Conservation (phyloP, 37 sponge, comb jelly and placozoan genomes). For the Hexactinellida sp. region DNA sequence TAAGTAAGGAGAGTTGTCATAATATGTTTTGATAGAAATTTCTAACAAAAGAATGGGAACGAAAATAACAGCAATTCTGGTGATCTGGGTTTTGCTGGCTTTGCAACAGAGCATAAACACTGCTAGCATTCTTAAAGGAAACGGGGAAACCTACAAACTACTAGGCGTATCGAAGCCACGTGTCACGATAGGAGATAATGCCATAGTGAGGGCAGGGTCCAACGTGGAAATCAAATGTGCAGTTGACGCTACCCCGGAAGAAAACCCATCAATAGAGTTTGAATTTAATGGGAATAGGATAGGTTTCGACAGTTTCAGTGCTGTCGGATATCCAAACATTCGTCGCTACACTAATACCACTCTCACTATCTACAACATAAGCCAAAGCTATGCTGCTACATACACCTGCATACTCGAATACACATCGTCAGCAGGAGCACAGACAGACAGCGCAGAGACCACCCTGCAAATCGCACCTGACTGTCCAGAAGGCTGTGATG, state of each 20-base stretch:
- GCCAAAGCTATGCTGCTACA: background rate
- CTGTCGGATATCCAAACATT: conserved; percentile 3
- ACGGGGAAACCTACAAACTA: background rate
- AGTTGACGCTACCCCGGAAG: background rate
- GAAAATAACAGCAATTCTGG: background rate
- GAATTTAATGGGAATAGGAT: background rate
- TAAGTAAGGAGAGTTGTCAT: too few species aligned
- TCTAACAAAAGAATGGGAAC: background rate
- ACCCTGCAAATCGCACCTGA: background rate
- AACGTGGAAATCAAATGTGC: background rate
- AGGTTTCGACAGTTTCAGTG: background rate
- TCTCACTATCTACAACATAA: background rate
- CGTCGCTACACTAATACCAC: background rate
- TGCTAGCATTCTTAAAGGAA: background rate
- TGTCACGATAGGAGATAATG: background rate
- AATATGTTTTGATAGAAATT: too few species aligned
- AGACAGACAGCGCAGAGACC: background rate
- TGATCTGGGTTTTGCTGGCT: background rate
- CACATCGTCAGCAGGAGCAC: background rate
- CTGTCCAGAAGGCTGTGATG: background rate
- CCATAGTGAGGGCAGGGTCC: background rate
- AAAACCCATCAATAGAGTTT: background rate
- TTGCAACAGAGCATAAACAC: background rate
- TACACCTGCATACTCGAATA: background rate
- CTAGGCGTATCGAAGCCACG: background rate